These are phyloP conservation scores for Myoxocephalus aenaeus DNA, from an alignment of 2,797 vertebrate genomes.

Conservation along the genomic window DNA sequence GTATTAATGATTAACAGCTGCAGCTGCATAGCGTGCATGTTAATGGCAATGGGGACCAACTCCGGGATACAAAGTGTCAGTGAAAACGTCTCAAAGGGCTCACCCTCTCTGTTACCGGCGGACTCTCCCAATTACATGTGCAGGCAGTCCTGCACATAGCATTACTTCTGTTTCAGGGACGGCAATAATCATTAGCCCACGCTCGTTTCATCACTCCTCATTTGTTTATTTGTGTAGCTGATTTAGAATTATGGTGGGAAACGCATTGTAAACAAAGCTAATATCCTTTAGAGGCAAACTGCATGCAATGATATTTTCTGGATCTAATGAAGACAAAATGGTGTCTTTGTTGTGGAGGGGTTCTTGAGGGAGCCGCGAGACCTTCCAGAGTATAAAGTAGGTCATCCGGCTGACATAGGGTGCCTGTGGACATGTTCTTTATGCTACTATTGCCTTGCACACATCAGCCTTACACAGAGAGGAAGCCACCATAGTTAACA, in stretches of 20 bases:
- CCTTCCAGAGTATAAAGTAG: slow-evolving; percentile 83
- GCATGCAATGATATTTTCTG: slow-evolving; percentile 71
- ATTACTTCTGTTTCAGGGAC: slow-evolving; percentile 32
- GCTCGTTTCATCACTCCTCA: slow-evolving; percentile 48
- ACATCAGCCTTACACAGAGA: slow-evolving; percentile 64
- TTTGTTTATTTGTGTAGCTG: slow-evolving; percentile 72
- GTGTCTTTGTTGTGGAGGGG: slow-evolving; percentile 78
- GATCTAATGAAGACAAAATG: slow-evolving; percentile 84
- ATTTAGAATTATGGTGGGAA: slow-evolving; percentile 67
- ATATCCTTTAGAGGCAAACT: slow-evolving; percentile 71
- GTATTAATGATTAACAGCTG: slow-evolving; percentile 83
- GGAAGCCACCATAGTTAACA: slow-evolving; percentile 69
- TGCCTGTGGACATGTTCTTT: slow-evolving; percentile 78
- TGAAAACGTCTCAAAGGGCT: slow-evolving; percentile 63
- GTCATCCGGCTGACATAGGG: slow-evolving; percentile 78
- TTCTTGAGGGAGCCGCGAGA: slow-evolving; percentile 78
- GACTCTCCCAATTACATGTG: slow-evolving; percentile 53
- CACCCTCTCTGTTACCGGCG: slow-evolving; percentile 49
- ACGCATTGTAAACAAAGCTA: slow-evolving; percentile 73
- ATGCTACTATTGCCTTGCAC: slow-evolving; percentile 64
- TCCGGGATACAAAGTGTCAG: slow-evolving; percentile 54
- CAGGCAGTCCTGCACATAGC: slow-evolving; percentile 43
- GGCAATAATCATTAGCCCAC: slow-evolving; percentile 48
- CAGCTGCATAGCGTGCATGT: slow-evolving; percentile 75
- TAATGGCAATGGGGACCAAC: slow-evolving; percentile 67